Evolutionary conservation across 2,888 invertebrate genomes (phyloP).

Genomic region (Pyrochroa serraticornis): DNA sequence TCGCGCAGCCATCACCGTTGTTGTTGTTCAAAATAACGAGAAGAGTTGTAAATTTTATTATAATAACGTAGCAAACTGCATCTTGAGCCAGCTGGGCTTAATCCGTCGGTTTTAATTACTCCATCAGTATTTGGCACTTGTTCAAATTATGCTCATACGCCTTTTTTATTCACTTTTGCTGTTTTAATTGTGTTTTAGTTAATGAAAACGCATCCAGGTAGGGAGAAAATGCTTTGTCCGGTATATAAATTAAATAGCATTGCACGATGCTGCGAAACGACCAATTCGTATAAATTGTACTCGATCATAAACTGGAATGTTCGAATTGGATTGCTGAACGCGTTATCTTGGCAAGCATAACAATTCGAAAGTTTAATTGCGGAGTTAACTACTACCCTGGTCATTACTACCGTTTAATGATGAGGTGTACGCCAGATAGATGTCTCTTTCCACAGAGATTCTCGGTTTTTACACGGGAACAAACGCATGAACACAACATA

Average conservation of each 20-base stretch:
- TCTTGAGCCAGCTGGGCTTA: not conserved
- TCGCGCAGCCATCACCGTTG: no score
- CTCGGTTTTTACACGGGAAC: constrained; percentile 1
- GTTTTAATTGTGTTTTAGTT: constrained; percentile 30
- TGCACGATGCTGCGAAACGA: constrained; percentile 33
- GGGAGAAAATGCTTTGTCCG: constrained; percentile 35
- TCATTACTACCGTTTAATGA: constrained; percentile 54
- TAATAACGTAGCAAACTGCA: not conserved
- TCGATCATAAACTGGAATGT: constrained; percentile 54
- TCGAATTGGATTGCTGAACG: constrained; percentile 48
- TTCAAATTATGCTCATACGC: constrained; percentile 11
- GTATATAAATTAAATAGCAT: constrained; percentile 35
- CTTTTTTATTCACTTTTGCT: constrained; percentile 23
- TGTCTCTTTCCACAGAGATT: constrained; percentile 8
- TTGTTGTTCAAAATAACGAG: no score
- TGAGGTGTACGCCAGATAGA: constrained; percentile 35
- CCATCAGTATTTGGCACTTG: constrained; percentile 4
- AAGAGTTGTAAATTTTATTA: no score
- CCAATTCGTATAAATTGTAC: constrained; percentile 51
- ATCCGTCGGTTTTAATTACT: not conserved
- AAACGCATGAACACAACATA: not conserved
- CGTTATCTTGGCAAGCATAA: constrained; percentile 52
- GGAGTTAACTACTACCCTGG: constrained; percentile 52
- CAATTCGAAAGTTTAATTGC: constrained; percentile 56
- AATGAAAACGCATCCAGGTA: constrained; percentile 37